phyloP scores from a whole-genome alignment of 2,888 invertebrate genomes.

The Eupeodes luniger region DNA sequence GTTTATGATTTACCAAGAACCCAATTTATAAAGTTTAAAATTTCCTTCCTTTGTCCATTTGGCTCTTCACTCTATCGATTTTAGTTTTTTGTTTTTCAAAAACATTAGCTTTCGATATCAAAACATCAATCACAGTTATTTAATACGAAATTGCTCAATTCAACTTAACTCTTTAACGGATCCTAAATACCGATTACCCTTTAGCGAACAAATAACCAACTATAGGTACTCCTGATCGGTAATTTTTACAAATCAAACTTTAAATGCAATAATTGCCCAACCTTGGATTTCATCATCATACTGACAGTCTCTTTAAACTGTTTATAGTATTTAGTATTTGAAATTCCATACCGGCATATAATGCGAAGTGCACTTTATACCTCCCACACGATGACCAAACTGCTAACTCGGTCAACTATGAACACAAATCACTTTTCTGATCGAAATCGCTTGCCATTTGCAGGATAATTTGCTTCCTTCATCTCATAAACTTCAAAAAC shows the following conservation, averaged over 20 bases:
- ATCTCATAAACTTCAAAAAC: conserved; percentile 51
- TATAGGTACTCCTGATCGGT: conserved; percentile 2
- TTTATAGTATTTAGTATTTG: not conserved
- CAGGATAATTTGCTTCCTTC: conserved; percentile 56
- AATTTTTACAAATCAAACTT: conserved; percentile 46
- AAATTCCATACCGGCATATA: conserved; percentile 18
- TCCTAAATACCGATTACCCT: not conserved
- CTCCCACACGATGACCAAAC: conserved; percentile 62
- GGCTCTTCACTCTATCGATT: too few species aligned
- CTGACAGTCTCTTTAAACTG: conserved; percentile 12
- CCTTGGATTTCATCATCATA: conserved; percentile 45
- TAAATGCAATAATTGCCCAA: conserved; percentile 41
- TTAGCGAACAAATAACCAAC: too few species aligned
- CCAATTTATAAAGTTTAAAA: too few species aligned
- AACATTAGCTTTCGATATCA: too few species aligned
- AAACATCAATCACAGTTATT: too few species aligned
- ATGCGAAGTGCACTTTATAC: not conserved
- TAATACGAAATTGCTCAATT: too few species aligned
- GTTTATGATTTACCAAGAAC: too few species aligned
- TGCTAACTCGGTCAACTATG: conserved; percentile 48
- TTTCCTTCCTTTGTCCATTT: too few species aligned
- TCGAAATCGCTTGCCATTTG: conserved; percentile 55
- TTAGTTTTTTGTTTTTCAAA: too few species aligned
- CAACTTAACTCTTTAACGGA: not conserved
- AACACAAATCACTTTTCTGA: conserved; percentile 59